Evolutionary conservation across 2,113 vertebrate species (phyloP).

Genomic region (human (Homo sapiens)): GRCh38 chr13:87937001-87937500

Average conservation of each 20-base stretch:
- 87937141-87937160: background rate
- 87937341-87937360: background rate
- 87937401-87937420: accelerated
- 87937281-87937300: background rate
- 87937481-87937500: background rate
- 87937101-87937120: background rate
- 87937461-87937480: background rate
- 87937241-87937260: background rate
- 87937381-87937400: background rate
- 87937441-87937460: background rate
- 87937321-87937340: background rate
- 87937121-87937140: background rate
- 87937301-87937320: background rate
- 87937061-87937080: background rate
- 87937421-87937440: background rate
- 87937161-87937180: background rate
- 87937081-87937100: background rate
- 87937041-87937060: background rate
- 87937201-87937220: background rate
- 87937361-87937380: background rate
- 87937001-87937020: background rate
- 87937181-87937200: background rate
- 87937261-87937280: background rate
- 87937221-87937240: background rate
- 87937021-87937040: background rate